Evolutionary conservation across 1,140 invertebrate species (phyloP).

Genomic region (roundworm (Caenorhabditis elegans)): WBcel235 BX284604.4:10207501-10208000

Average conservation of each 20-base stretch:
- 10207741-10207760: not conserved
- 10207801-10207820: not conserved
- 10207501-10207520: not conserved
- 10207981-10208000: not conserved
- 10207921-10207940: not conserved
- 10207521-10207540: not conserved
- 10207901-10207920: not conserved
- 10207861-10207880: slow-evolving; percentile 4
- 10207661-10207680: not conserved
- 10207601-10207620: not conserved
- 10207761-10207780: not conserved
- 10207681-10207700: too few relatives aligned
- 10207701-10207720: not conserved
- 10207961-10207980: not conserved
- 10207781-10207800: not conserved
- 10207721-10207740: not conserved
- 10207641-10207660: not conserved
- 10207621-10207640: not conserved
- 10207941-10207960: not conserved
- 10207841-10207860: not conserved
- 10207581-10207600: not conserved
- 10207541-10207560: not conserved
- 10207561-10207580: not conserved
- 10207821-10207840: slow-evolving; percentile 1
- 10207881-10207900: not conserved